These are phyloP conservation scores for Neocrepidodera transversa DNA, from an alignment of 2,888 invertebrate species.

Conservation along the genomic window DNA sequence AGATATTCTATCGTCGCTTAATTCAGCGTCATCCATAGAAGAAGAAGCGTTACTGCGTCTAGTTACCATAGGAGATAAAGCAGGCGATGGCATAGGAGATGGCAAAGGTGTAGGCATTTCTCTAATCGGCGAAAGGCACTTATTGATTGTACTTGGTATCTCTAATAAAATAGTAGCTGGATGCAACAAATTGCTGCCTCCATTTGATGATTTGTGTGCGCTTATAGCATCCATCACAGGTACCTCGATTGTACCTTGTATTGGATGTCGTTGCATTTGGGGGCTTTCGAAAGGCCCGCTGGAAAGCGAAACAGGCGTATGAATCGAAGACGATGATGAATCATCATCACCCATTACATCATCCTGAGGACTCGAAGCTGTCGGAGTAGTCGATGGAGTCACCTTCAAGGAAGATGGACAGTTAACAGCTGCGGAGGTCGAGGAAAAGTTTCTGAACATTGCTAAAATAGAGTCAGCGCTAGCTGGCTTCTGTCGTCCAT, in stretches of 20 bases:
- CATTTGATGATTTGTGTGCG: constrained; percentile 67
- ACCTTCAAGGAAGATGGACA: constrained; percentile 69
- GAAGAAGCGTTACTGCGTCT: constrained; percentile 59
- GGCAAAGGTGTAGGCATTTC: constrained; percentile 80
- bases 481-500: constrained; percentile 69
- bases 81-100: constrained; percentile 75
- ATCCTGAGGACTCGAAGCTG: constrained; percentile 78
- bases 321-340: constrained; percentile 73
- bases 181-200: constrained; percentile 70
- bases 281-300: constrained; percentile 71
- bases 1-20: constrained; percentile 62
- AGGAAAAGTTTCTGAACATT: constrained; percentile 78
- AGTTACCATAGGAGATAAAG: constrained; percentile 70
- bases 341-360: constrained; percentile 74
- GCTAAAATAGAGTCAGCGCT: constrained; percentile 82
- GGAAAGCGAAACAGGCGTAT: constrained; percentile 67
- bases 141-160: constrained; percentile 76
- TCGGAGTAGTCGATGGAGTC: constrained; percentile 75
- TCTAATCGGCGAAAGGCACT: constrained; percentile 81
- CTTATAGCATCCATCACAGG: constrained; percentile 73
- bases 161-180: constrained; percentile 80
- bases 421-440: constrained; percentile 67
- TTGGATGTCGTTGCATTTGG: constrained; percentile 51
- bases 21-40: constrained; percentile 61
- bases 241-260: constrained; percentile 61